Base-by-base conservation (phyloP, 2,113 vertebrate species). In the Limnothrissa miodon region DNA sequence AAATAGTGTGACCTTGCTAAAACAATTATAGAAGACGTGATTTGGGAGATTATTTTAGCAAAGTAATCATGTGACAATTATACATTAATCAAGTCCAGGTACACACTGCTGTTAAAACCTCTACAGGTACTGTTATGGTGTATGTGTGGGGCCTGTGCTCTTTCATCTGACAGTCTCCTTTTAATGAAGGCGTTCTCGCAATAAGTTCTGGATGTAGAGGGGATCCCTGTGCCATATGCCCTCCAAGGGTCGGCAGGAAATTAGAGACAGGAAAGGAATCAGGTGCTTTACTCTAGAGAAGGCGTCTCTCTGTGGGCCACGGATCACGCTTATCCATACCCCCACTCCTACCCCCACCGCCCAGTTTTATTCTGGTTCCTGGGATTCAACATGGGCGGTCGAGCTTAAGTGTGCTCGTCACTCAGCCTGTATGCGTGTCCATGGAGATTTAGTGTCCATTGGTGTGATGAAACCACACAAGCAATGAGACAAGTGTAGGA, bases 241-340 rank as follows among this genome's bases (percentile, higher is more conserved):
- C 74, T 42, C 15, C 33, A 39, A 82, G 59, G 80, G 86, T 85
- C 85, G 89, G 87, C 90, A 92, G 93, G 92, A 93, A 92, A 93
- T 92, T 87, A 93, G 90, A 83, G 89, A 87, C 83, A 82, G 84
- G 87, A 91, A 89, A 90, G 90, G 88, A 81, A 91, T 74, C 36
- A 46, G n/a, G 66, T 48, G 46, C 45, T 80, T 81, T 81, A 84
- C 79, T 85, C 48, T 51, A 62, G 88, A 86, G 85, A 86, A 85
- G 83, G 46, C 23, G 66, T 46, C 21, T 44, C 33, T 66, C 59
- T 59, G n/a, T 33, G 23, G 59, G 56, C 82, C 81, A 21, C 45
- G 79, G 29, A 82, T 81, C 80, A 80, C n/a, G 39, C 80, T 82
- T 84, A 48, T 59, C 78, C 78, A 48, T 46, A 51, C 78, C 39